Evolutionary conservation across 1,140 invertebrate species (phyloP).

Genomic region (Drosophila neocordata): DNA sequence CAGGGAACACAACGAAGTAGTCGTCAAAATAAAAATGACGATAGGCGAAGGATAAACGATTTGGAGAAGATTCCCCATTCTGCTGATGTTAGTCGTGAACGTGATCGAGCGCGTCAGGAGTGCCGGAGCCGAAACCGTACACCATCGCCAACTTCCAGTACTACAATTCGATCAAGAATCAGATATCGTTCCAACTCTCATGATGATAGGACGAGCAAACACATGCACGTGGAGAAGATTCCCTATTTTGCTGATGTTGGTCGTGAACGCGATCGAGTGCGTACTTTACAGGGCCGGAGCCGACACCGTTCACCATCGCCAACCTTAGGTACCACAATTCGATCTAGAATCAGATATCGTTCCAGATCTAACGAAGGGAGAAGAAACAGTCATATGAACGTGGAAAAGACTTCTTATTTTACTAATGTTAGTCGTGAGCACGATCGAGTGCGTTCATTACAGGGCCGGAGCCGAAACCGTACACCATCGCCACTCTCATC

Average conservation of each 20-base stretch:
- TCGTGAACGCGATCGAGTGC: conserved; percentile 51
- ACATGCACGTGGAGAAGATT: conserved; percentile 31
- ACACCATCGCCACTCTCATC: conserved; percentile 2
- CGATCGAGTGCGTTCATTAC: conserved; percentile 39
- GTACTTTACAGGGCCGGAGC: conserved; percentile 1
- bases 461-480: conserved; percentile 7
- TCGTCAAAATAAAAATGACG: not conserved
- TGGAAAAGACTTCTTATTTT: conserved; percentile 60
- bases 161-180: not conserved
- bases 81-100: conserved; percentile 41
- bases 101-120: conserved; percentile 41
- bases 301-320: conserved; percentile 21
- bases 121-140: conserved; percentile 11
- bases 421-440: conserved; percentile 42
- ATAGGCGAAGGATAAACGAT: conserved; percentile 2
- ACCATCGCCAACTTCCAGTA: not conserved
- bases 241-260: conserved; percentile 51
- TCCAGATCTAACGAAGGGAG: conserved; percentile 30
- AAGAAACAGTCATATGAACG: not conserved
- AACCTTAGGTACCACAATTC: not conserved
- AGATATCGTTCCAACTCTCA: conserved; percentile 26
- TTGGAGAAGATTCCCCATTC: conserved; percentile 55
- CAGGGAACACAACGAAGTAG: conserved; percentile 14
- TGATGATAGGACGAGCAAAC: conserved; percentile 4
- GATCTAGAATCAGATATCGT: not conserved